A percentile compares a stretch with the other conserved stretches of the same genome.
phyloP scores from a whole-genome alignment of 2,797 vertebrate genomes.

The Phataginus tricuspis region DNA sequence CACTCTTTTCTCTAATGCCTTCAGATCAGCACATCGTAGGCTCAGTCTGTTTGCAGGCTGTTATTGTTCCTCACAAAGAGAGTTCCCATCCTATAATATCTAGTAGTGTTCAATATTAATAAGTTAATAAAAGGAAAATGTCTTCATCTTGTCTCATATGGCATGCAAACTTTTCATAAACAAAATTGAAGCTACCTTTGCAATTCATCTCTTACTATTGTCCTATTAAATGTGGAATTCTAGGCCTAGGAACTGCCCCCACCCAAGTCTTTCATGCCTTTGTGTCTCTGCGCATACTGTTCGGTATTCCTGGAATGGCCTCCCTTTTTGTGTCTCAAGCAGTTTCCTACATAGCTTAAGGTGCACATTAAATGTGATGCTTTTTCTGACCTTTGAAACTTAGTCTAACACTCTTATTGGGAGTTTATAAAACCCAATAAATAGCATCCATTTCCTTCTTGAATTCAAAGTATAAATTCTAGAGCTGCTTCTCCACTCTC shows the following conservation, averaged over 20 bases:
- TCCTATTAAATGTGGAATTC: neutral
- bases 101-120: neutral
- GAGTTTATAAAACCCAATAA: neutral
- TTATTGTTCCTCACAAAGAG: neutral
- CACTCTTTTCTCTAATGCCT: neutral
- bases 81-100: neutral
- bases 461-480: neutral
- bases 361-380: neutral
- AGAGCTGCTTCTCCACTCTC: neutral
- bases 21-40: neutral
- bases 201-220: neutral
- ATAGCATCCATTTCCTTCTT: neutral
- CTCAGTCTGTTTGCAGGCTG: neutral
- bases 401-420: neutral
- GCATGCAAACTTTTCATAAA: neutral
- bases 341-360: neutral
- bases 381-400: neutral
- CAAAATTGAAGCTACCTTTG: neutral
- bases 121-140: neutral
- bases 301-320: neutral
- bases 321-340: neutral
- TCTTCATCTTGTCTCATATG: neutral
- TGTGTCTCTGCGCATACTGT: neutral
- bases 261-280: neutral
- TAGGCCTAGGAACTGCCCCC: neutral